These are phyloP conservation scores for Mycogona germanica DNA, from an alignment of 2,888 invertebrate genomes.

Conservation along the genomic window DNA sequence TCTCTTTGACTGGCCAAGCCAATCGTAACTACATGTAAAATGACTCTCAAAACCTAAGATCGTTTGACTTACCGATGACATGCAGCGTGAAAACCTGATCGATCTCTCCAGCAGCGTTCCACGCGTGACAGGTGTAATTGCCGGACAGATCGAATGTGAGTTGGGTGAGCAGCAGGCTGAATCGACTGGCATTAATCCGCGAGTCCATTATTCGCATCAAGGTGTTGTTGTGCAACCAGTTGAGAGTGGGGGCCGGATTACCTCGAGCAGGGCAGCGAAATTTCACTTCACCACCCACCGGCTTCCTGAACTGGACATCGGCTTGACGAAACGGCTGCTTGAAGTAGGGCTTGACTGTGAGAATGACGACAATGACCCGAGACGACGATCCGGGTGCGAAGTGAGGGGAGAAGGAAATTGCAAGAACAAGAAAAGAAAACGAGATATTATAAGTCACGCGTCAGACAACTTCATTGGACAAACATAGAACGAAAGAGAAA, in stretches of 20 bases:
- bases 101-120: constrained; percentile 11
- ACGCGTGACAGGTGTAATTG: constrained; percentile 10
- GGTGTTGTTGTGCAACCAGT: constrained; percentile 13
- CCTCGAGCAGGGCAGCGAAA: constrained; percentile 14
- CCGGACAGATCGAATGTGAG: constrained; percentile 11
- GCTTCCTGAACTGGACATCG: neutral
- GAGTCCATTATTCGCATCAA: neutral
- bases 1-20: too few relatives aligned
- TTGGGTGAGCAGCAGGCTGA: constrained; percentile 1
- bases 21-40: neutral
- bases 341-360: neutral
- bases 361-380: neutral
- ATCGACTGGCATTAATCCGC: constrained; percentile 4
- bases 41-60: neutral
- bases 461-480: neutral
- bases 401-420: neutral
- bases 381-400: neutral
- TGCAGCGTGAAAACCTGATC: constrained; percentile 27
- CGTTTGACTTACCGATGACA: constrained; percentile 16
- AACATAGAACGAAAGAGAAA: too few relatives aligned
- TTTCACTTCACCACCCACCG: constrained; percentile 6
- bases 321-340: neutral
- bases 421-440: neutral
- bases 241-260: constrained; percentile 1
- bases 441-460: neutral